Percentiles rank a stretch among this genome's conserved stretches.
Evolutionary conservation across 2,888 invertebrate species (phyloP).

Genomic region (Aphelenchoides bicaudatus): DNA sequence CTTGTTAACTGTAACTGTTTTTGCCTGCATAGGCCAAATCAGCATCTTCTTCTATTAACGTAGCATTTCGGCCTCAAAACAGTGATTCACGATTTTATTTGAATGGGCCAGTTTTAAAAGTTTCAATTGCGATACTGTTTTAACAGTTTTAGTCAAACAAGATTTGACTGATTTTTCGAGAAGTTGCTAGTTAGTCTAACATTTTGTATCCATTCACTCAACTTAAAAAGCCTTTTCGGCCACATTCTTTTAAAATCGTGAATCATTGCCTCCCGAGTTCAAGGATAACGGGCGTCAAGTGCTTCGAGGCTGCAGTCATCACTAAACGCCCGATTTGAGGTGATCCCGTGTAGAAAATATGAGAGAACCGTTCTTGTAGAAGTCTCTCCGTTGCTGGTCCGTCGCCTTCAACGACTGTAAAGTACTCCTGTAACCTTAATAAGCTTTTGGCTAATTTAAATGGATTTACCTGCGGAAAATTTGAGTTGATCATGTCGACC

Average conservation of each 20-base stretch:
- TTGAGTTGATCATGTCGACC: conserved; percentile 76
- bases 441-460: no score
- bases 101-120: background rate
- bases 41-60: conserved; percentile 76
- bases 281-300: conserved; percentile 85
- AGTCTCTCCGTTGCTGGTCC: conserved; percentile 79
- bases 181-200: conserved; percentile 48
- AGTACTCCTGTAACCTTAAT: conserved; percentile 72
- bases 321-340: conserved; percentile 80
- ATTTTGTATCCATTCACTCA: conserved; percentile 59
- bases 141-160: no score
- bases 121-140: no score
- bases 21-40: conserved; percentile 74
- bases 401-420: conserved; percentile 77
- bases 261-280: conserved; percentile 86
- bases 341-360: conserved; percentile 85
- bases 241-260: no score
- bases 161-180: conserved; percentile 8
- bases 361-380: conserved; percentile 83
- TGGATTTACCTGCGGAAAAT: conserved; percentile 67
- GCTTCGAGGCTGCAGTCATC: conserved; percentile 80
- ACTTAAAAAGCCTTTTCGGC: no score
- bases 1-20: conserved; percentile 87
- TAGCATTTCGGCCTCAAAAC: conserved; percentile 77
- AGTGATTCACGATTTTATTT: background rate